These are phyloP conservation scores for Cancer borealis DNA, from an alignment of 2,888 invertebrate genomes.

Conservation along the genomic window DNA sequence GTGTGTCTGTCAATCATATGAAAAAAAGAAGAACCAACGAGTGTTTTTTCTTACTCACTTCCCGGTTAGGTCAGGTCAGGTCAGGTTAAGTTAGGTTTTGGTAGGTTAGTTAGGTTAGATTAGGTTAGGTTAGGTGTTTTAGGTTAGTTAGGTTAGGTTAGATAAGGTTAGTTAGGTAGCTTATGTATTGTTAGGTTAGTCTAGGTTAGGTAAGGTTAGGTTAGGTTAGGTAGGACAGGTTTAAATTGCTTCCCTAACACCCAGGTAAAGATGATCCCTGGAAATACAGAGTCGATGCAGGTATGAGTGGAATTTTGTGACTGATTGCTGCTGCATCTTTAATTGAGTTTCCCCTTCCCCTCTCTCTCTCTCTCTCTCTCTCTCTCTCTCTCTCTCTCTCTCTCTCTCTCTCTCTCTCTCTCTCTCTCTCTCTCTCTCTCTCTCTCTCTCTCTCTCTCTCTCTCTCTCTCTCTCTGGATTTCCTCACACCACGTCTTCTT, in stretches of 20 bases:
- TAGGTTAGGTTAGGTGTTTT: no score
- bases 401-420: constrained; percentile 9
- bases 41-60: no score
- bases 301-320: not conserved
- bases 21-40: no score
- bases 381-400: constrained; percentile 20
- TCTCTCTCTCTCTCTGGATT: not conserved
- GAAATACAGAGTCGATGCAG: not conserved
- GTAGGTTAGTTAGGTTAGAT: no score
- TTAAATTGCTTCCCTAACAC: not conserved
- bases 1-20: no score
- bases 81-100: no score
- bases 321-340: not conserved
- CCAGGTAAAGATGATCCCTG: not conserved
- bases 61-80: no score
- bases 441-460: no score
- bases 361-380: not conserved
- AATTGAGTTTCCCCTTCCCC: not conserved
- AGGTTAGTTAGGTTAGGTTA: no score
- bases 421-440: no score
- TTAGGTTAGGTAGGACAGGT: not conserved
- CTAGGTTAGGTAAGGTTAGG: not conserved
- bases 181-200: not conserved
- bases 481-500: not conserved
- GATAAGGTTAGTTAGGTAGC: no score